A percentile compares a stretch with the other conserved stretches of the same genome.
phyloP scores from a whole-genome alignment of 1,140 invertebrate genomes.

The Psilanteris sp. region DNA sequence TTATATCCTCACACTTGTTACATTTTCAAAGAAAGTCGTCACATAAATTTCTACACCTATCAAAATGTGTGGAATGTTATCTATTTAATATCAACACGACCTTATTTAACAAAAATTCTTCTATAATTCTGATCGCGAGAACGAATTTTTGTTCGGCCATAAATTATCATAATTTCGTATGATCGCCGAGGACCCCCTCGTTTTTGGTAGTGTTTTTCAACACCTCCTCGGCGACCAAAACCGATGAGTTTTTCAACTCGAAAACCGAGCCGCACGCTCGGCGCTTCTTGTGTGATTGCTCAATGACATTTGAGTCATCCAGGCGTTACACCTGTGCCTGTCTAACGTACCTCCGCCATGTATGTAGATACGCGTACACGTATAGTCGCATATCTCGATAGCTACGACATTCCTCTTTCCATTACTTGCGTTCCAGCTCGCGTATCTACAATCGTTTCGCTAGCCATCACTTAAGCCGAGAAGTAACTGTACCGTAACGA shows the following conservation, averaged over 20 bases:
- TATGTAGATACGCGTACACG: slow-evolving; percentile 41
- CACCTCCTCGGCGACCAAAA: slow-evolving; percentile 1
- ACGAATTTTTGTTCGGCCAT: slow-evolving; percentile 18
- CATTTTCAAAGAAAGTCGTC: slow-evolving; percentile 29
- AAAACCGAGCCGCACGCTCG: too few species aligned
- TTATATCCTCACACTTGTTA: slow-evolving; percentile 36
- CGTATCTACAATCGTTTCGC: slow-evolving; percentile 60
- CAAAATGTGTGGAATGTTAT: slow-evolving; percentile 35
- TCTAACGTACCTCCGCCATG: slow-evolving; percentile 21
- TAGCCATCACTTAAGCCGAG: slow-evolving; percentile 54
- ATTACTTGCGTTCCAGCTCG: slow-evolving; percentile 50
- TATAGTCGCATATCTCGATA: slow-evolving; percentile 27
- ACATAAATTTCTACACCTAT: slow-evolving; percentile 24
- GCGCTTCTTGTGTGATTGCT: slow-evolving; percentile 25
- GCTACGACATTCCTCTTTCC: slow-evolving; percentile 57
- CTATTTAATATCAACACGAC: slow-evolving; percentile 11
- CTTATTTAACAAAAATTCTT: slow-evolving; percentile 38
- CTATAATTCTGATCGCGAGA: slow-evolving; percentile 1
- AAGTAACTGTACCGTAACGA: slow-evolving; percentile 56
- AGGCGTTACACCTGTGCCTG: slow-evolving; percentile 50
- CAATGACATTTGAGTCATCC: slow-evolving; percentile 51
- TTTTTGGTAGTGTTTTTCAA: slow-evolving; percentile 23
- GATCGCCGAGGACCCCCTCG: background rate
- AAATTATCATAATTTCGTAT: slow-evolving; percentile 36
- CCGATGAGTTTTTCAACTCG: too few species aligned